Base-by-base conservation (phyloP, 2,797 vertebrate genomes). In the Pelochelys cantorii region DNA sequence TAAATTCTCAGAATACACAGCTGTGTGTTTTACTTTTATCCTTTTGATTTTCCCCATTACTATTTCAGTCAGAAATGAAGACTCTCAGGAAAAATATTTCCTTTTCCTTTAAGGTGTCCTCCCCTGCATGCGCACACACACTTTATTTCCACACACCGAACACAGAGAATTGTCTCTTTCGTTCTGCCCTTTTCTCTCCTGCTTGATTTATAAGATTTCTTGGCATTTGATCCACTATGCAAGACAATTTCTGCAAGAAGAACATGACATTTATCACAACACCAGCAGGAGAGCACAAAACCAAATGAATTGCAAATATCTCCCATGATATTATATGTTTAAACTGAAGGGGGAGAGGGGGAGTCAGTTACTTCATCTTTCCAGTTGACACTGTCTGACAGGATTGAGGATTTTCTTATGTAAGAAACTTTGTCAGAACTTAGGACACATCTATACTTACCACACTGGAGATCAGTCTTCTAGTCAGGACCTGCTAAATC, bases 241-340 rank as follows among this genome's bases (percentile, higher is more conserved):
- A 3, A 31, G 82, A 11, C 56, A 1, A 1, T 55, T 85, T 79
- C 83, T 86, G 37, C 3, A 0, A 87, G 71, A 90, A 31, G 87
- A 62, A 59, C 4, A 0, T 0, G 25, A 8, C 14, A 0, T 68
- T 88, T 87, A 53, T 77, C 54, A 77, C 9, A 60, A 12, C 53
- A 54, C 80, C 5, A 3, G 22, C 1, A 0, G 0, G 1, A 27
- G 42, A 48, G 1, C 14, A 5, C 0, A 0, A 7, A 62, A 83
- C 0, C 4, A 37, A 27, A 22, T 18, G 74, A 59, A 27, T 42
- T 83, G 77, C 54, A 93, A 83, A 90, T 20, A 53, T 62, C 54
- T 83, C 77, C 31, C 18, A 1, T 0, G 0, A 52, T 1, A 3
- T 37, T 42, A 9, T 22, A 1, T 3, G n/a, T 59, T 1, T 0